Percentiles rank a stretch among this genome's conserved stretches.
Evolutionary conservation across 2,888 invertebrate genomes (phyloP).

Genomic region (Cryptops parisi): DNA sequence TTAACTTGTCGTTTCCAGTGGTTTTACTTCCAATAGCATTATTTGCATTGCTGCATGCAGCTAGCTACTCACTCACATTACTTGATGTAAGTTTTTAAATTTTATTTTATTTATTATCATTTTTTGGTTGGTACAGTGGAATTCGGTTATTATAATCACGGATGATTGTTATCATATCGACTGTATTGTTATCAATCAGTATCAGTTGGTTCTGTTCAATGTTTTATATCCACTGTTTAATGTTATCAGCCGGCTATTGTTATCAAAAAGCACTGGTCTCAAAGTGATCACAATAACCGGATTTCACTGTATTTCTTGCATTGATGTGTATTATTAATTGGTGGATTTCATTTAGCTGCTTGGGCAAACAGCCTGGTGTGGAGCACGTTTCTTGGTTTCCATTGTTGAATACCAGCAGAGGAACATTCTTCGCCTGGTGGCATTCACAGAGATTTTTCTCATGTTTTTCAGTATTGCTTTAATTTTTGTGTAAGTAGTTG

Average conservation of each 20-base stretch:
- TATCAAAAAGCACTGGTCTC: too few relatives aligned
- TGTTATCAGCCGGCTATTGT: too few relatives aligned
- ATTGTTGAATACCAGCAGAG: slow-evolving; percentile 80
- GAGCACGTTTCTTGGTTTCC: slow-evolving; percentile 66
- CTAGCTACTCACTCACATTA: slow-evolving; percentile 76
- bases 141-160: too few relatives aligned
- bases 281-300: too few relatives aligned
- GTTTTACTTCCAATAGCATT: slow-evolving; percentile 78
- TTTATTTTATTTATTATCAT: too few relatives aligned
- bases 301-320: too few relatives aligned
- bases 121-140: too few relatives aligned
- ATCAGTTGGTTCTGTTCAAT: too few relatives aligned
- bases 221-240: too few relatives aligned
- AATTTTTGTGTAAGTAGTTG: slow-evolving; percentile 75
- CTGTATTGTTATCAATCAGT: too few relatives aligned
- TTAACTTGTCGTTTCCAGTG: slow-evolving; percentile 41
- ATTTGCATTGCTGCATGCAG: slow-evolving; percentile 82
- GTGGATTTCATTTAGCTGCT: slow-evolving; percentile 69
- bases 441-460: slow-evolving; percentile 73
- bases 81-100: slow-evolving; percentile 69
- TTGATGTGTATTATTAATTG: too few relatives aligned
- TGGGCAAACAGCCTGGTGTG: slow-evolving; percentile 86
- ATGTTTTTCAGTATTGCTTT: slow-evolving; percentile 41
- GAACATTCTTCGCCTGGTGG: slow-evolving; percentile 76
- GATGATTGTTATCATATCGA: too few relatives aligned